A percentile compares a stretch with the other conserved stretches of the same genome.
Evolutionary conservation across 1,140 invertebrate species (phyloP).

Genomic region (Panagrolaimus sp.): DNA sequence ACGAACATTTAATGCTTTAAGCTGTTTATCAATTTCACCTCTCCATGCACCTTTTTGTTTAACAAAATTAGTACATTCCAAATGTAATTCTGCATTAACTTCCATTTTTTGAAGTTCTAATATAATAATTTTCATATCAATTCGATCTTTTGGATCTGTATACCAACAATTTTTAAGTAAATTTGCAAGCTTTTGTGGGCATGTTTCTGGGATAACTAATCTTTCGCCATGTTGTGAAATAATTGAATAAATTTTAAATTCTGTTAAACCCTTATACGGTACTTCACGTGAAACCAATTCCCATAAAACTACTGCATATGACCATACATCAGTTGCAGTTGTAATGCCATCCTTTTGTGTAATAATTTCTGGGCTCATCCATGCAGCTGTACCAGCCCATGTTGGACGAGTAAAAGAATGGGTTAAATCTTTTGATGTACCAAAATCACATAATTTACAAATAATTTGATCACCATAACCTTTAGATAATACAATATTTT

Average conservation of each 20-base stretch:
- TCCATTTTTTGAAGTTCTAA: slow-evolving; percentile 33
- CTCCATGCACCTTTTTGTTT: slow-evolving; percentile 41
- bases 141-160: slow-evolving; percentile 39
- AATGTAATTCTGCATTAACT: slow-evolving; percentile 34
- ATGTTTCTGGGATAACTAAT: slow-evolving; percentile 46
- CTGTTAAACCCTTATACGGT: slow-evolving; percentile 49
- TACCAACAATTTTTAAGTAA: slow-evolving; percentile 45
- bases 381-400: slow-evolving; percentile 53
- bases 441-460: slow-evolving; percentile 51
- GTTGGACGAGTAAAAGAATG: slow-evolving; percentile 48
- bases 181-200: slow-evolving; percentile 38
- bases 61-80: slow-evolving; percentile 43
- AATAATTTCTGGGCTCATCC: slow-evolving; percentile 56
- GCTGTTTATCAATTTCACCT: slow-evolving; percentile 39
- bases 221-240: slow-evolving; percentile 40
- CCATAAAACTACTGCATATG: slow-evolving; percentile 48
- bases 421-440: slow-evolving; percentile 52
- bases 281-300: slow-evolving; percentile 48
- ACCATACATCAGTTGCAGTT: slow-evolving; percentile 52
- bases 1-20: slow-evolving; percentile 37
- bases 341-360: slow-evolving; percentile 48
- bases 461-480: slow-evolving; percentile 12
- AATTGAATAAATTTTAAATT: slow-evolving; percentile 51
- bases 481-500: slow-evolving; percentile 43
- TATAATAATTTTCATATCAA: slow-evolving; percentile 42